These are phyloP conservation scores for Pteruthius melanotis DNA, from an alignment of 2,113 vertebrate species.

Conservation along the genomic window DNA sequence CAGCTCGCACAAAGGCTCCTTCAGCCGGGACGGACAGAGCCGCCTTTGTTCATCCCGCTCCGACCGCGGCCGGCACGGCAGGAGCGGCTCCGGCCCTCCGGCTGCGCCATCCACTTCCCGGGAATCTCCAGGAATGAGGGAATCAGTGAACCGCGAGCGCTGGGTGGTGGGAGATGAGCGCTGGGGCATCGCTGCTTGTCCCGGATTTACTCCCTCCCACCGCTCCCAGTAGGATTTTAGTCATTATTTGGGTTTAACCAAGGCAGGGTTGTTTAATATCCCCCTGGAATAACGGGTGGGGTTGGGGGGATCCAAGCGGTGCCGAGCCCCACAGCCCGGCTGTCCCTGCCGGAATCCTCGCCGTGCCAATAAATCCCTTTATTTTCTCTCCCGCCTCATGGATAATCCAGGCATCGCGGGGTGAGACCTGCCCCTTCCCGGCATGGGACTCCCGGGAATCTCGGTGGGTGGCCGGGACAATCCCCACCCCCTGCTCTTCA, in stretches of 20 bases:
- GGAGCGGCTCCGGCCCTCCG: not conserved
- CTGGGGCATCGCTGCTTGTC: not conserved
- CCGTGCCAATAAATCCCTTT: not conserved
- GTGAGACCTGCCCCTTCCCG: not conserved
- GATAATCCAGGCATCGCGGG: not conserved
- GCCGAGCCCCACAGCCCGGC: not conserved
- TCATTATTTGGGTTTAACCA: not conserved
- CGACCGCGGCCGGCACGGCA: not conserved
- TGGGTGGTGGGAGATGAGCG: not conserved
- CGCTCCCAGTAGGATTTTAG: not conserved
- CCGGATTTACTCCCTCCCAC: not conserved
- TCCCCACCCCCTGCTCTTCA: not conserved
- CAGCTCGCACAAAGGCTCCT: not conserved
- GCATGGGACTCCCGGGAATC: not conserved
- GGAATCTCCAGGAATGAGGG: not conserved
- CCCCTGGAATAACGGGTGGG: not conserved
- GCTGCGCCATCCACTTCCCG: not conserved
- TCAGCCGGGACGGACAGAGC: not conserved
- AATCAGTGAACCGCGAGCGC: not conserved
- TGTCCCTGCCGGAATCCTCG: not conserved
- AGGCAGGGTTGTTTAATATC: not conserved
- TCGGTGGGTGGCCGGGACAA: not conserved
- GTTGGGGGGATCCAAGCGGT: not conserved
- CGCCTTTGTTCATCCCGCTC: not conserved
- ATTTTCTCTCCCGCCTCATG: not conserved